Percentiles rank a stretch among this genome's conserved stretches.
These are phyloP conservation scores for Athalia circularis DNA, from an alignment of 2,888 invertebrate genomes.

Conservation along the genomic window DNA sequence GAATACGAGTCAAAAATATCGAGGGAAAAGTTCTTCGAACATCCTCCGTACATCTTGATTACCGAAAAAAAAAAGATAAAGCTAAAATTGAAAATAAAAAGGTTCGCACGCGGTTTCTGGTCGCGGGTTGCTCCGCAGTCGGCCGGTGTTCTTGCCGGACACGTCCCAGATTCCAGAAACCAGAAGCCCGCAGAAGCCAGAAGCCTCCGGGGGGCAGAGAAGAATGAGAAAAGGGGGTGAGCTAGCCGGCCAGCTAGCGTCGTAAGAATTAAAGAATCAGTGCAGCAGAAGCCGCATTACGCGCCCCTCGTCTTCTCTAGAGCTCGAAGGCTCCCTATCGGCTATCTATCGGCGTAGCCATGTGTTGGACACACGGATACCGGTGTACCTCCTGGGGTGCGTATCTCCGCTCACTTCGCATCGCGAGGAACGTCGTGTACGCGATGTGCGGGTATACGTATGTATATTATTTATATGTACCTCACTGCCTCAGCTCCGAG, in stretches of 20 bases:
- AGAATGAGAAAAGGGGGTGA: not conserved
- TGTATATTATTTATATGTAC: not conserved
- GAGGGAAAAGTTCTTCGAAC: too few species aligned
- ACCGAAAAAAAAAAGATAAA: too few species aligned
- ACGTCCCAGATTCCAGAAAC: not conserved
- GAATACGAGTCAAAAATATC: too few species aligned
- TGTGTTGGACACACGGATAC: not conserved
- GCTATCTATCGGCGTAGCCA: not conserved
- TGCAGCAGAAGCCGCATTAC: too few species aligned
- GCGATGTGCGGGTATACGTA: not conserved
- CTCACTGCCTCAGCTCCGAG: constrained; percentile 55
- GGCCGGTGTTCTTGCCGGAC: too few species aligned
- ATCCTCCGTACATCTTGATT: too few species aligned
- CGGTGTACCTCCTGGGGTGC: not conserved
- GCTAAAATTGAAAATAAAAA: too few species aligned
- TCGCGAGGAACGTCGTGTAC: not conserved
- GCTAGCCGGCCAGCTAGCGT: not conserved
- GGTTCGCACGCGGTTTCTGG: too few species aligned
- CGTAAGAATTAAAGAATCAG: constrained; percentile 7
- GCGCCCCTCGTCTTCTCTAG: too few species aligned
- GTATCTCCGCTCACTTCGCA: too few species aligned
- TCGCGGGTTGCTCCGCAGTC: too few species aligned
- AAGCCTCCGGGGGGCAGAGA: not conserved
- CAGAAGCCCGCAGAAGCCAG: constrained; percentile 12
- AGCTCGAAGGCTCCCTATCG: too few species aligned